phyloP scores from a whole-genome alignment of 2,113 vertebrate species.

The Xiphophorus couchianus region DNA sequence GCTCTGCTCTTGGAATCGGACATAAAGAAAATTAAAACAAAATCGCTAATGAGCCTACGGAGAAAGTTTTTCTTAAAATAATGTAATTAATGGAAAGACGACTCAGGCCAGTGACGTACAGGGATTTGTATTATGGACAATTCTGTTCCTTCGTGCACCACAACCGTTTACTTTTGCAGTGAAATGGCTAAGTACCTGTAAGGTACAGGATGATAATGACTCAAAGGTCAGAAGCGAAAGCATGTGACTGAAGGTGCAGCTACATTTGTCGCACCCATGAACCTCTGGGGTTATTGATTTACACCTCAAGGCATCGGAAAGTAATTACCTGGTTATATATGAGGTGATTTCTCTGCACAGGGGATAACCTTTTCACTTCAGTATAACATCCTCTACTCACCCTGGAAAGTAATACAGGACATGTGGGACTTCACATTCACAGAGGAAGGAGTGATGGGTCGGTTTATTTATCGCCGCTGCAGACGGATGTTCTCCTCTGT shows the following conservation, averaged over 20 bases:
- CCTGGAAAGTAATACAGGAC: not conserved
- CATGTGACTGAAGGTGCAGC: slow-evolving; percentile 34
- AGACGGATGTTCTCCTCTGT: no score
- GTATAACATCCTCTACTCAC: slow-evolving; percentile 13
- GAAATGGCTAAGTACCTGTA: slow-evolving; percentile 33
- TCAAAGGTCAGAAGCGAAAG: slow-evolving; percentile 55
- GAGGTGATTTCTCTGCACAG: slow-evolving; percentile 49
- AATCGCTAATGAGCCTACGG: not conserved
- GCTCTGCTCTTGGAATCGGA: not conserved
- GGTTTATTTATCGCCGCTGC: no score
- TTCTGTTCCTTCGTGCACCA: not conserved
- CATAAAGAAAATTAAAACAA: not conserved
- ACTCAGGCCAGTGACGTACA: not conserved
- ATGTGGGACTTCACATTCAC: slow-evolving; percentile 28
- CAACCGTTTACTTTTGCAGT: slow-evolving; percentile 36
- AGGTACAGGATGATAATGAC: slow-evolving; percentile 41
- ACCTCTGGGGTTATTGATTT: slow-evolving; percentile 65
- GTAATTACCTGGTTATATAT: slow-evolving; percentile 68
- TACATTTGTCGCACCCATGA: slow-evolving; percentile 55
- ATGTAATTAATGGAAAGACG: not conserved
- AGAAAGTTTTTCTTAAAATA: not conserved
- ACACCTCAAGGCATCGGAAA: slow-evolving; percentile 60
- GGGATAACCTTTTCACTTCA: slow-evolving; percentile 59
- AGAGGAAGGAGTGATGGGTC: slow-evolving; percentile 14
- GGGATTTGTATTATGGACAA: no score